Evolutionary conservation across 2,888 invertebrate species (phyloP), one percentile per base, ranked within the genome.

Genomic region (Xestoiulus laeticollis): DNA sequence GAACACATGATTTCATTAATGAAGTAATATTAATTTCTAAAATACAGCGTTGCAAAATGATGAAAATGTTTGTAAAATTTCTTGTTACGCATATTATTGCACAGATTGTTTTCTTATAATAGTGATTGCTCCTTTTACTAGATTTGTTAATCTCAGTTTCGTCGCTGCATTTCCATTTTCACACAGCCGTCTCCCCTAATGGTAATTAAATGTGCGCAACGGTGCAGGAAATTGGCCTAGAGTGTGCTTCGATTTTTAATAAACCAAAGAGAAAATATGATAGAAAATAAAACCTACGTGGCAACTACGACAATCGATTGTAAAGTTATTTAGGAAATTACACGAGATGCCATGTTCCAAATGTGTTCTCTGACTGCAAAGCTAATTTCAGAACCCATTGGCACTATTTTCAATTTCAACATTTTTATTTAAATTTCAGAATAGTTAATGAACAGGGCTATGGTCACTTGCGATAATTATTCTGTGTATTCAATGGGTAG

Each of bases 161-260:
- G 10, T 68, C 12, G 26, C 68, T 68, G 6, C 22, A 22, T 22
- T 68, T 26, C 26, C 22, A 26, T 68, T 68, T 22, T 22, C 68
- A 59, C 68, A 5, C 68, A 6, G 68, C 12, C 22, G 22, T 10
- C 68, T 68, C 26, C 68, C 68, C 68, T 26, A 68, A 68, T 68
- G 68, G 68, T 68, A 68, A 68, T 68, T 68, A 68, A 68, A 68
- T 22, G 68, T 68, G 68, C 22, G 68, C 68, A 68, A 26, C 22
- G 22, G 26, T 26, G 68, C 68, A 68, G 68, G 22, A 68, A 68
- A 22, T 22, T 68, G n/a, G 68, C 68, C 22, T 10, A 68, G 68
- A 22, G 5, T 22, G 68, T 68, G 68, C 1, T 22, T 68, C 6
- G 26, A 68, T 68, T 68, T 68, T 68, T 26, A 68, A 68, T 68